A percentile compares a stretch with the other conserved stretches of the same genome.
Conservation (phyloP, 2,113 vertebrate genomes). For the Nothoprocta perdicaria region DNA sequence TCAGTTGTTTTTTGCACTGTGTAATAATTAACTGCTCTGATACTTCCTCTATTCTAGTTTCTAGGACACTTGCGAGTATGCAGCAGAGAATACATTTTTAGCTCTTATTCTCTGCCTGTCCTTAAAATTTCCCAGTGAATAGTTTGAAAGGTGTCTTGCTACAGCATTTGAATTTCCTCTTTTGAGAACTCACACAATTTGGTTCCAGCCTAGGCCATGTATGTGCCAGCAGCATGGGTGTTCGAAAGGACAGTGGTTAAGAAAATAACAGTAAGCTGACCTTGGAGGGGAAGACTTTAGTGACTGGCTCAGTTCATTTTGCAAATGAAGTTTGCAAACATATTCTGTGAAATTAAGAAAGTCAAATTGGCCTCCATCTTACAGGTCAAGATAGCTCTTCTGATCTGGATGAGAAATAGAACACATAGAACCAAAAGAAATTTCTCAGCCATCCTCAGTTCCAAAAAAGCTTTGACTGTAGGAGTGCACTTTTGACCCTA, state of each 20-base stretch:
- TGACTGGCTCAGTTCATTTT: not conserved
- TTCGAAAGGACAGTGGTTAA: not conserved
- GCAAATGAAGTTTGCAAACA: not conserved
- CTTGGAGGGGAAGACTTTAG: not conserved
- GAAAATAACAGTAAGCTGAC: not conserved
- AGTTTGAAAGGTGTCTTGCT: not conserved
- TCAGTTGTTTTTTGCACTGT: not conserved
- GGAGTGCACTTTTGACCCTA: not conserved
- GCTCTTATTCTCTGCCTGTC: not conserved
- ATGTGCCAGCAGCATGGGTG: not conserved
- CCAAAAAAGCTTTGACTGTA: not conserved
- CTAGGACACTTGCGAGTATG: not conserved
- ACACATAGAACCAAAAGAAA: not conserved
- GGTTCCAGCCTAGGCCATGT: not conserved
- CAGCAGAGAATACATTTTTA: not conserved
- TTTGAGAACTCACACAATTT: not conserved
- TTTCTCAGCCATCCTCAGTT: not conserved
- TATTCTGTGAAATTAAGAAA: not conserved
- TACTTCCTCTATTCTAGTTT: not conserved
- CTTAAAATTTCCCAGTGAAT: not conserved
- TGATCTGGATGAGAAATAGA: not conserved
- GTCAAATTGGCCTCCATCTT: not conserved
- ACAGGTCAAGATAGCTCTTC: not conserved
- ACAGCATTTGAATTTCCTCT: not conserved
- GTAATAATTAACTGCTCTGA: not conserved